Evolutionary conservation across 2,888 invertebrate species (phyloP).

Genomic region (Penaeus monodon): DNA sequence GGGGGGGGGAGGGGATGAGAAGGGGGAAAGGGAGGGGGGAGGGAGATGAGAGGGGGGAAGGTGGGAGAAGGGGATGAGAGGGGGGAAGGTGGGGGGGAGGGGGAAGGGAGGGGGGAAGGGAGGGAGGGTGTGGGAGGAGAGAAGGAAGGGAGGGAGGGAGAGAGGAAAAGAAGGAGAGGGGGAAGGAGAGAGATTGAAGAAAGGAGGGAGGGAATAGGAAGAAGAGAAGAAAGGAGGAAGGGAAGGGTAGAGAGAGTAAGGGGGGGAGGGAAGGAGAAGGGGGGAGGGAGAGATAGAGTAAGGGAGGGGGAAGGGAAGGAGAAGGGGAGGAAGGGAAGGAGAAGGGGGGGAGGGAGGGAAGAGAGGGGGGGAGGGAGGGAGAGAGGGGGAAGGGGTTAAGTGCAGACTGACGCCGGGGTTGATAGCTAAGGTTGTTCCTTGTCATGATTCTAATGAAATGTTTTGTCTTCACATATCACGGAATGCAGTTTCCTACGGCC

Average conservation of each 20-base stretch:
- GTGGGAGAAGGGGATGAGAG: background rate
- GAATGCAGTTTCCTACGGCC: no score
- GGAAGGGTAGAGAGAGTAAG: no score
- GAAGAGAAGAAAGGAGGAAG: rapidly evolving
- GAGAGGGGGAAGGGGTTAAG: background rate
- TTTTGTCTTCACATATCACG: no score
- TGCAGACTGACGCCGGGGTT: no score
- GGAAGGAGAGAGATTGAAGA: no score
- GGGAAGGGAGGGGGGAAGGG: background rate
- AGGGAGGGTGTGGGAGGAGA: background rate
- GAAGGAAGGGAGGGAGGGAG: background rate
- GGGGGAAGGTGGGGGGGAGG: background rate
- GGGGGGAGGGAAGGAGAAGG: background rate
- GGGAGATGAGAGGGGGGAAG: background rate
- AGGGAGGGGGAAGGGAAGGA: rapidly evolving
- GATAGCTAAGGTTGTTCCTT: no score
- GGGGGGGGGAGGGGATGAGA: no score
- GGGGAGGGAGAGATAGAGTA: background rate
- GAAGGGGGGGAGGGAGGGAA: background rate
- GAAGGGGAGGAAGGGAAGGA: no score
- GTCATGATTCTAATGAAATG: no score
- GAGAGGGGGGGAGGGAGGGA: no score
- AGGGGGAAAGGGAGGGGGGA: no score
- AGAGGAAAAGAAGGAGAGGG: background rate
- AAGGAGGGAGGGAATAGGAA: no score